These are phyloP conservation scores for Zaprionus lachaisei DNA, from an alignment of 1,140 invertebrate genomes.

Conservation along the genomic window DNA sequence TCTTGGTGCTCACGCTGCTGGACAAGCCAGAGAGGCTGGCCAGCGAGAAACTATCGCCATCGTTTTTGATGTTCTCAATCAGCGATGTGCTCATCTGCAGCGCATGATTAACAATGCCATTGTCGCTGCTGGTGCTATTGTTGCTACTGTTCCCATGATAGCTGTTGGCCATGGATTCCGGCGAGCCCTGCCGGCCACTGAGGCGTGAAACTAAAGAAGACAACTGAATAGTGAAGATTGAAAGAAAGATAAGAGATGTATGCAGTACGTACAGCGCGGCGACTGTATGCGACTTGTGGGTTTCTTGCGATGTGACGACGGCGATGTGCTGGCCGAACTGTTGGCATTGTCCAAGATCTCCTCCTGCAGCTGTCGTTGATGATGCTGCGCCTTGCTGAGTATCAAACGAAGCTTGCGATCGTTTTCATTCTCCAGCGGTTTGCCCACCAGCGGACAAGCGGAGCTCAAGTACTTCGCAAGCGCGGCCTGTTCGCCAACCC, in stretches of 20 bases:
- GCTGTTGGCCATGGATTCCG: conserved; percentile 89
- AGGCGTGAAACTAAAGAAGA: conserved; percentile 82
- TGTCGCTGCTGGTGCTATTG: conserved; percentile 62
- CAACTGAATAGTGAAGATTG: not conserved
- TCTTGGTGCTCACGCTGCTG: conserved; percentile 76
- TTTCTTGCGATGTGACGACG: conserved; percentile 77
- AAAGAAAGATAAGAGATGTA: too few relatives aligned
- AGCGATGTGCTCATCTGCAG: conserved; percentile 85
- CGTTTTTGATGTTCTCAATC: conserved; percentile 84
- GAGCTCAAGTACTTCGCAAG: conserved; percentile 93
- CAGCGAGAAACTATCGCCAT: conserved; percentile 85
- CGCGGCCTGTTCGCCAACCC: conserved; percentile 92
- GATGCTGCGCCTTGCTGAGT: conserved; percentile 94
- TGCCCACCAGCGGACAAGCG: conserved; percentile 90
- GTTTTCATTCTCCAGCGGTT: conserved; percentile 92
- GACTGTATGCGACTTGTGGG: conserved; percentile 82
- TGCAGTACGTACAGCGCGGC: conserved; percentile 71
- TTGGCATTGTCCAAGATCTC: conserved; percentile 85
- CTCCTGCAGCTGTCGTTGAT: conserved; percentile 92
- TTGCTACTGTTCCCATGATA: conserved; percentile 86
- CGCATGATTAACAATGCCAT: conserved; percentile 83
- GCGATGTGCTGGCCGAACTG: conserved; percentile 79
- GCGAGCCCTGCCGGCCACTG: conserved; percentile 87
- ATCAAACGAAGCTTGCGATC: conserved; percentile 94
- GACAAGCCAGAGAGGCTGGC: conserved; percentile 82